Conservation (phyloP, 1,140 invertebrate species). For the Thaumatotibia leucotreta region DNA sequence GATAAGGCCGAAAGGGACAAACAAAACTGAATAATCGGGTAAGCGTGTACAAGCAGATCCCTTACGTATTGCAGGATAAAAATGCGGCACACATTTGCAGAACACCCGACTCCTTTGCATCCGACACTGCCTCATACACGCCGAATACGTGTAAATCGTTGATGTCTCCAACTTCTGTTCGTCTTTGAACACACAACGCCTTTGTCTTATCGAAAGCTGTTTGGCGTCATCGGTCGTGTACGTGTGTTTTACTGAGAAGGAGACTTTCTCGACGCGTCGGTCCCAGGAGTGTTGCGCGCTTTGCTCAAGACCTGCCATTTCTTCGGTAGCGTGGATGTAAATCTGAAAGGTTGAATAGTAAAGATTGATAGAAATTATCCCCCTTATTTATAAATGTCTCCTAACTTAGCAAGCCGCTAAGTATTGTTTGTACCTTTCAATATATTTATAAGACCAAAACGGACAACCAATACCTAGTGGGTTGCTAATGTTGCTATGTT, state of each 20-base stretch:
- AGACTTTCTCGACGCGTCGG: constrained; percentile 78
- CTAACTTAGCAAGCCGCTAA: too few species aligned
- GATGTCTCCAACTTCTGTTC: constrained; percentile 79
- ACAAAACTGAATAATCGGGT: too few species aligned
- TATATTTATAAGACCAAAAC: too few species aligned
- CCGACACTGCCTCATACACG: constrained; percentile 82
- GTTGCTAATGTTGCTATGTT: too few species aligned
- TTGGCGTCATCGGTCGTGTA: constrained; percentile 83
- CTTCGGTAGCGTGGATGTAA: constrained; percentile 82
- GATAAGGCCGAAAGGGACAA: too few species aligned
- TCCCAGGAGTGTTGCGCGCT: constrained; percentile 83
- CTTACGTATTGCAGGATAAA: constrained; percentile 78
- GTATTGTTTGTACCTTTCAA: too few species aligned
- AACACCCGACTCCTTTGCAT: constrained; percentile 78
- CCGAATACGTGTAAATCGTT: constrained; percentile 80
- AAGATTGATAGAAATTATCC: too few species aligned
- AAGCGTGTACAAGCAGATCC: background rate
- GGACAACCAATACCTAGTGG: too few species aligned
- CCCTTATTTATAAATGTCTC: too few species aligned
- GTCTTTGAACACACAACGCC: constrained; percentile 82
- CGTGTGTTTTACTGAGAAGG: constrained; percentile 83
- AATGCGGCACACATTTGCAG: constrained; percentile 82
- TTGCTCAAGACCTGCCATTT: constrained; percentile 80
- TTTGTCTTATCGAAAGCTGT: constrained; percentile 80
- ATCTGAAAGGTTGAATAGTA: constrained; percentile 64